phyloP scores from a whole-genome alignment of 2,797 vertebrate genomes.

The Nannoperca obscura region DNA sequence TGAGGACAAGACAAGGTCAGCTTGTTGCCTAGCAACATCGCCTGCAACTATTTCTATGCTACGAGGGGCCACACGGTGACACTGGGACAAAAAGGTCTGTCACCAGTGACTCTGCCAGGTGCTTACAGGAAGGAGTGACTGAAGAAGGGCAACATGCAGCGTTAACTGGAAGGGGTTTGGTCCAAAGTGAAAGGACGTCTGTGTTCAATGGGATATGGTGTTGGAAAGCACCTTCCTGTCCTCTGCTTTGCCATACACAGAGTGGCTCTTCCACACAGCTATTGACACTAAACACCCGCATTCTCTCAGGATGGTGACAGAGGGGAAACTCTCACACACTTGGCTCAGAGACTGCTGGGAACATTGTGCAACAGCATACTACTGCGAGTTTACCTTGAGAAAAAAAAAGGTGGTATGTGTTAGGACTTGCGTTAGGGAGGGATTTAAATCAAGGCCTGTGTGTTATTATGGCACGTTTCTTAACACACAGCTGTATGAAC shows the following conservation, averaged over 20 bases:
- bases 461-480: slow-evolving; percentile 11
- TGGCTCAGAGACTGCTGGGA: slow-evolving; percentile 18
- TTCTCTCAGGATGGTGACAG: slow-evolving; percentile 54
- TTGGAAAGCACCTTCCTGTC: slow-evolving; percentile 38
- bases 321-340: slow-evolving; percentile 14
- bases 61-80: slow-evolving; percentile 14
- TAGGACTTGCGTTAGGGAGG: slow-evolving; percentile 31
- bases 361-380: slow-evolving; percentile 56
- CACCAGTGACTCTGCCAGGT: slow-evolving; percentile 26
- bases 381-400: slow-evolving; percentile 8
- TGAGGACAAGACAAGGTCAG: slow-evolving; percentile 67
- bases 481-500: background rate
- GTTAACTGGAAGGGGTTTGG: background rate
- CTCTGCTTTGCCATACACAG: slow-evolving; percentile 38
- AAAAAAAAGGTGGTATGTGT: slow-evolving; percentile 34
- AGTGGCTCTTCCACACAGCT: slow-evolving; percentile 21
- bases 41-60: slow-evolving; percentile 37
- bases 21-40: slow-evolving; percentile 58
- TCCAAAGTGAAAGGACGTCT: slow-evolving; percentile 31
- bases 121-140: slow-evolving; percentile 3
- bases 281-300: slow-evolving; percentile 48
- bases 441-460: slow-evolving; percentile 41
- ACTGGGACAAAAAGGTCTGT: slow-evolving; percentile 23
- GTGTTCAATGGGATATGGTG: background rate
- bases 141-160: background rate